Percentiles rank a stretch among this genome's conserved stretches.
phyloP scores from a whole-genome alignment of 2,888 invertebrate genomes.

The Hydriomena furcata region DNA sequence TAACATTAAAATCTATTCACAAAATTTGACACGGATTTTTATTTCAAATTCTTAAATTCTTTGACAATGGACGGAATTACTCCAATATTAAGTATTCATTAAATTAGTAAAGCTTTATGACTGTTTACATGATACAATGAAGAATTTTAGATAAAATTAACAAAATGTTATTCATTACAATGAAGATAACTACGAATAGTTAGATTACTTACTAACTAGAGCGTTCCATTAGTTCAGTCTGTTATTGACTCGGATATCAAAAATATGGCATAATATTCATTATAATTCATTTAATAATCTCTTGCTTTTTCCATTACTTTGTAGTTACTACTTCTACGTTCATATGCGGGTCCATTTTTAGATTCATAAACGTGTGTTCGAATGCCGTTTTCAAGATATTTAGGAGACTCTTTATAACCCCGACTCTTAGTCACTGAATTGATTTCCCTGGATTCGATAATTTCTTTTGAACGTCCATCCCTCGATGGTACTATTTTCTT shows the following conservation, averaged over 20 bases:
- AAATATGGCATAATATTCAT: slow-evolving; percentile 59
- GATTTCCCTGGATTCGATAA: slow-evolving; percentile 88
- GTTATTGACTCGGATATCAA: slow-evolving; percentile 64
- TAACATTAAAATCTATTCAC: slow-evolving; percentile 61
- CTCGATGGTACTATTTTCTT: slow-evolving; percentile 87
- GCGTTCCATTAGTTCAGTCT: slow-evolving; percentile 70
- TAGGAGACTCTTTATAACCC: slow-evolving; percentile 79
- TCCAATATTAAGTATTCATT: slow-evolving; percentile 53
- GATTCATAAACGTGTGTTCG: slow-evolving; percentile 64
- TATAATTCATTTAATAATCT: slow-evolving; percentile 62
- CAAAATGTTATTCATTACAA: slow-evolving; percentile 49
- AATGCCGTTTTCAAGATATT: slow-evolving; percentile 82
- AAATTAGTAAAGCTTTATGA: slow-evolving; percentile 80
- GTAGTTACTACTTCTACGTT: slow-evolving; percentile 74
- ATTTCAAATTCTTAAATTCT: slow-evolving; percentile 37
- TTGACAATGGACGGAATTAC: slow-evolving; percentile 63
- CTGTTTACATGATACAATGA: slow-evolving; percentile 72
- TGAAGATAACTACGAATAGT: slow-evolving; percentile 53
- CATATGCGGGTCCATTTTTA: slow-evolving; percentile 69
- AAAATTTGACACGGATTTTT: slow-evolving; percentile 50
- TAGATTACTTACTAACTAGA: slow-evolving; percentile 63
- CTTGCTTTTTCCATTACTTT: slow-evolving; percentile 75
- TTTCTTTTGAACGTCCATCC: slow-evolving; percentile 86
- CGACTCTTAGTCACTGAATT: slow-evolving; percentile 88
- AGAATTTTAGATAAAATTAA: slow-evolving; percentile 58